Evolutionary conservation across 2,113 vertebrate genomes (phyloP).

Genomic region (Mesoclemmys tuberculata): DNA sequence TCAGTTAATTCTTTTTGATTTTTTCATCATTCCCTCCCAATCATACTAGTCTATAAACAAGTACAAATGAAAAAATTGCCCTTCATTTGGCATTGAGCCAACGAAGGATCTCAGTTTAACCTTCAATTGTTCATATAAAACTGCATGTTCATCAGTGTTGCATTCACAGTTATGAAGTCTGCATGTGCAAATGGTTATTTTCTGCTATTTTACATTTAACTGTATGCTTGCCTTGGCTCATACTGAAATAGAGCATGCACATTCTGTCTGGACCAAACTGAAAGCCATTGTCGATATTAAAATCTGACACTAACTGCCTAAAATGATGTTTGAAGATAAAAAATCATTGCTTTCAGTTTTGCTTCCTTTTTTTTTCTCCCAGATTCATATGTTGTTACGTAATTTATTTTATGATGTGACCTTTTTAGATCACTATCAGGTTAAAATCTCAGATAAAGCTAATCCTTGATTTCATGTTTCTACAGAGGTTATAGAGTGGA

Average conservation of each 20-base stretch:
- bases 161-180: not conserved
- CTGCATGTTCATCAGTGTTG: not conserved
- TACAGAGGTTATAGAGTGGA: not conserved
- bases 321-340: not conserved
- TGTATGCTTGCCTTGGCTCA: not conserved
- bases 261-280: not conserved
- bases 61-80: not conserved
- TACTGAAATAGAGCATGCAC: not conserved
- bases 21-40: not conserved
- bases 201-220: not conserved
- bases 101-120: not conserved
- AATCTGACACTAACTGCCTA: not conserved
- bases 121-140: fast-evolving
- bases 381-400: not conserved
- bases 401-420: not conserved
- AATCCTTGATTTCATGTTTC: constrained; percentile 39
- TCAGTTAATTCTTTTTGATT: not conserved
- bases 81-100: not conserved
- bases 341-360: not conserved
- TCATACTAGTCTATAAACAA: not conserved
- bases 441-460: constrained; percentile 32
- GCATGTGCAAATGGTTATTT: not conserved
- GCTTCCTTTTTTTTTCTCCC: not conserved
- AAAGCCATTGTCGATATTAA: not conserved
- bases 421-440: not conserved